Percentiles rank a stretch among this genome's conserved stretches.
Conservation (phyloP, 2,797 vertebrate species). For the Aphelocoma californica region DNA sequence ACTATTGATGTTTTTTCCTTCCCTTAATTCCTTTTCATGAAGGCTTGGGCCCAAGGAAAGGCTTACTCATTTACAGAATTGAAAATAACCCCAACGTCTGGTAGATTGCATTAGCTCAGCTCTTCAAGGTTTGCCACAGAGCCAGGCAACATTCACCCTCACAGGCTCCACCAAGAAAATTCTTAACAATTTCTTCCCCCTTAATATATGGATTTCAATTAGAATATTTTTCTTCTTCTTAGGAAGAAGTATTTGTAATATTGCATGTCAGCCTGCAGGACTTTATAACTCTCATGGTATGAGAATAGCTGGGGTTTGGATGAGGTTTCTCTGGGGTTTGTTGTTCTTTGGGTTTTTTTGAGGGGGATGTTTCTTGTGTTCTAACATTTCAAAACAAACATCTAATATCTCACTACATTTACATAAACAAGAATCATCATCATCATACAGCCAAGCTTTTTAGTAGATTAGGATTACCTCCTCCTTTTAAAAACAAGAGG, state of each 20-base stretch:
- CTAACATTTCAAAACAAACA: background rate
- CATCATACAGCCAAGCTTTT: background rate
- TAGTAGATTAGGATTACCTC: background rate
- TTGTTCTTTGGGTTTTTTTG: no score
- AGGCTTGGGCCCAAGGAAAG: background rate
- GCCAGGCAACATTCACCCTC: background rate
- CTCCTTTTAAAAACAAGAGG: background rate
- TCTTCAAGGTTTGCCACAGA: background rate
- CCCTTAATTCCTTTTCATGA: background rate
- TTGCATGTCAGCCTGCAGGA: background rate
- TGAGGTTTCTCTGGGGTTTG: background rate
- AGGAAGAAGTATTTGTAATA: background rate
- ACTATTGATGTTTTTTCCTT: background rate
- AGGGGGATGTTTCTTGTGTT: background rate
- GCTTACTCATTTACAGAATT: background rate
- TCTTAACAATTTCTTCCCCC: background rate
- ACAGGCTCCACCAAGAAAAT: background rate
- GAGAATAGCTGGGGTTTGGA: background rate
- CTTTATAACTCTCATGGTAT: background rate
- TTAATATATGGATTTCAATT: background rate
- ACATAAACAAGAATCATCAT: background rate
- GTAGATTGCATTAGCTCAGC: background rate
- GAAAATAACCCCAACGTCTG: background rate
- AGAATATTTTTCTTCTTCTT: background rate
- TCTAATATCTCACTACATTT: background rate